These are phyloP conservation scores for Nephrotoma flavescens DNA, from an alignment of 2,888 invertebrate genomes.

Conservation along the genomic window DNA sequence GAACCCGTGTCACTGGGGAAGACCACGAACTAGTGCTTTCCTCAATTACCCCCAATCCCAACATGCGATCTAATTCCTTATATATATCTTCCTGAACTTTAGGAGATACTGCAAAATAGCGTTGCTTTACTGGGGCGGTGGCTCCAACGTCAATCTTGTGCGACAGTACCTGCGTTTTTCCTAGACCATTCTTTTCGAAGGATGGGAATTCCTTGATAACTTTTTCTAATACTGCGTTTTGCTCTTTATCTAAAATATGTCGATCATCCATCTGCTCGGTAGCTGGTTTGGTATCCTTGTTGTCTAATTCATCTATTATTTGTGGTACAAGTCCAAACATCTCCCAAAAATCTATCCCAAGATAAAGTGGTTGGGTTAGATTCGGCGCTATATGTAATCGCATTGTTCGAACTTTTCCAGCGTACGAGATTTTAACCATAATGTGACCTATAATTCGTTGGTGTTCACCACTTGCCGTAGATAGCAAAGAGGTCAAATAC, in stretches of 20 bases:
- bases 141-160: background rate
- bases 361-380: background rate
- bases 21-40: too few species aligned
- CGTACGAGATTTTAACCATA: too few species aligned
- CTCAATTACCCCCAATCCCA: too few species aligned
- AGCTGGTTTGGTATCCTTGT: background rate
- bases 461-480: too few species aligned
- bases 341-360: background rate
- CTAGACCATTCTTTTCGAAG: background rate
- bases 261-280: background rate
- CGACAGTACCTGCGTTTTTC: background rate
- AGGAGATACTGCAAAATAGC: background rate
- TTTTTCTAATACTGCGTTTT: background rate
- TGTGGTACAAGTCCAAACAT: background rate
- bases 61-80: too few species aligned
- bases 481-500: too few species aligned
- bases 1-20: too few species aligned
- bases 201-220: too few species aligned
- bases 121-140: background rate
- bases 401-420: too few species aligned
- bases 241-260: background rate
- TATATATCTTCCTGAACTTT: background rate
- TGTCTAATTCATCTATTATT: background rate
- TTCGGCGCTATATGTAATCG: too few species aligned
- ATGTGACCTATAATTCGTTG: too few species aligned